Conservation (phyloP, 2,113 vertebrate species). For the Leuciscus idus region DNA sequence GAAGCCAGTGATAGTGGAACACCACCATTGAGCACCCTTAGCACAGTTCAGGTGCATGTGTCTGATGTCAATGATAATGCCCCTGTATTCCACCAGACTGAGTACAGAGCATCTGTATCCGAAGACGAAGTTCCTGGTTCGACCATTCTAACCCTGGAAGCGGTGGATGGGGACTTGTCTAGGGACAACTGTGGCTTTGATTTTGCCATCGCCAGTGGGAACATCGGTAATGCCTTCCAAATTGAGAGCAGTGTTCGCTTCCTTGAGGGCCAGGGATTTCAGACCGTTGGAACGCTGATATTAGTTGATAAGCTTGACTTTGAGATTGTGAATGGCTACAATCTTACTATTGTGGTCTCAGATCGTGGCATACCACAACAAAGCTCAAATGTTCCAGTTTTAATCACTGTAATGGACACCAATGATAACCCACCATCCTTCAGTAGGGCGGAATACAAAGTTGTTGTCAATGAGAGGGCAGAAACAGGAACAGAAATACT, state of each 20-base stretch:
- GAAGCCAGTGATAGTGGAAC: slow-evolving; percentile 86
- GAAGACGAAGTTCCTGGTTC: slow-evolving; percentile 88
- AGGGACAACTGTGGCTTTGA: slow-evolving; percentile 87
- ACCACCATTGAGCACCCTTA: slow-evolving; percentile 81
- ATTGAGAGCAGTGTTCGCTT: slow-evolving; percentile 87
- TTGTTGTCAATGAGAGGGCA: slow-evolving; percentile 82
- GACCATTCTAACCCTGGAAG: slow-evolving; percentile 87
- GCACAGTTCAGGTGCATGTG: slow-evolving; percentile 88
- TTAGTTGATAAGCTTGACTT: slow-evolving; percentile 91
- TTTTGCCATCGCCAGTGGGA: slow-evolving; percentile 90
- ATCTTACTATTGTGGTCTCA: slow-evolving; percentile 87
- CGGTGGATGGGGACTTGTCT: slow-evolving; percentile 83
- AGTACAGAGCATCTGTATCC: slow-evolving; percentile 82
- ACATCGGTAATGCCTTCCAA: slow-evolving; percentile 87
- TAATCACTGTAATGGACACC: slow-evolving; percentile 84
- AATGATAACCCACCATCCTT: slow-evolving; percentile 93
- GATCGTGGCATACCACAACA: slow-evolving; percentile 89
- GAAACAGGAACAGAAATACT: slow-evolving; percentile 86
- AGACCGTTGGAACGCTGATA: slow-evolving; percentile 82
- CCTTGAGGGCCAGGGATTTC: slow-evolving; percentile 80
- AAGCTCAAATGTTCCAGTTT: slow-evolving; percentile 82
- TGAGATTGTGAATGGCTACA: slow-evolving; percentile 84
- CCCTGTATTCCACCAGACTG: slow-evolving; percentile 82
- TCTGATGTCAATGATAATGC: slow-evolving; percentile 93
- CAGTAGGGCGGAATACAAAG: slow-evolving; percentile 79